Evolutionary conservation across 2,888 invertebrate genomes (phyloP), one percentile per base, ranked within the genome.

Genomic region (Drosophila anceps): DNA sequence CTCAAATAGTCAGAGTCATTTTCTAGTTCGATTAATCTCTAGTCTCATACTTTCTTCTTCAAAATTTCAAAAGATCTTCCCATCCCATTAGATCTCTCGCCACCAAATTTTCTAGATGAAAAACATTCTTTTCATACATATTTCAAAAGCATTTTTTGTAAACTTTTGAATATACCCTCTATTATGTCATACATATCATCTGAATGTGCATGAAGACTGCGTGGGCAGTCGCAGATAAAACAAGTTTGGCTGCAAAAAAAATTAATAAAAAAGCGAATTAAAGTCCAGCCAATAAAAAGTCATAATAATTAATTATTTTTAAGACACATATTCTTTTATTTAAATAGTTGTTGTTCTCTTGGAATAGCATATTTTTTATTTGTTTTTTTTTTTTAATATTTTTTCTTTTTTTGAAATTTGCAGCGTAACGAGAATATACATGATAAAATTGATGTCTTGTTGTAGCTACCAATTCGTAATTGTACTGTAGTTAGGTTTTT

Each of bases 241-340:
- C 78, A 58, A 73, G 86, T 83, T 85, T 80, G 55, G 59, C 77
- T 65, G 74, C 63, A 75, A 68, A 54, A 53, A 51, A 27, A 51
- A 53, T 37, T 39, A 27, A 54, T n/a, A 61, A 46, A 66, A 61
- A 50, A 50, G 54, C 58, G 15, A 69, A 48, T 54, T 64, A 63
- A 77, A 64, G 60, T 70, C 71, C 69, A 61, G 63, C 51, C 76
- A 79, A 77, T 73, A 78, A 89, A 79, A 88, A 87, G 55, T 59
- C 82, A 68, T 24, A 53, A 68, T 73, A 79, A 77, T 84, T 87
- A 82, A 81, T 81, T 44, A 54, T 66, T 81, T 77, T 81, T 77
- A 90, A 86, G 84, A 86, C 86, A 86, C 86, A 90, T 88, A 86
- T 88, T 89, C 85, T 82, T 86, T 90, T 86, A 90, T 86, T 90